Evolutionary conservation across 2,797 vertebrate genomes (phyloP).

Genomic region (Potorous gilbertii): DNA sequence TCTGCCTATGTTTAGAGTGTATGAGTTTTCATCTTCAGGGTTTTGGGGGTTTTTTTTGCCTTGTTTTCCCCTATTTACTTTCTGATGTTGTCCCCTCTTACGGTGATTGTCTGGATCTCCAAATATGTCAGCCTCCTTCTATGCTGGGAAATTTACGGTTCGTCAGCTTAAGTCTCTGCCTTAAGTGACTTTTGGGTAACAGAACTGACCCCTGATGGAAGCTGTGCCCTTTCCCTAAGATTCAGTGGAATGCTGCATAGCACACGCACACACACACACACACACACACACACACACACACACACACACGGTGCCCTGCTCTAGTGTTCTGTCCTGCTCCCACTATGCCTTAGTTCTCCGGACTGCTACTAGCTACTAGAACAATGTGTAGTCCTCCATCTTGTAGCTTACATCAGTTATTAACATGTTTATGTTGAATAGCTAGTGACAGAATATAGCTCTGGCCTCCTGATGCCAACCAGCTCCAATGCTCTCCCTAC

Average conservation of each 20-base stretch:
- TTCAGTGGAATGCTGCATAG: background rate
- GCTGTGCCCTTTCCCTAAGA: background rate
- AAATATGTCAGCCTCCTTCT: background rate
- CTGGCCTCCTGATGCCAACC: background rate
- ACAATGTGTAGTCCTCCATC: background rate
- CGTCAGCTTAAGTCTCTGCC: background rate
- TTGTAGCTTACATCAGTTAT: background rate
- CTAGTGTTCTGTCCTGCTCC: background rate
- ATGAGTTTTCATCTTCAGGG: background rate
- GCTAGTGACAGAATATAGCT: background rate
- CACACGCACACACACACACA: too few relatives aligned
- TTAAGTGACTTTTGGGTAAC: background rate
- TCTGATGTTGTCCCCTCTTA: background rate
- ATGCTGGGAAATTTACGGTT: background rate
- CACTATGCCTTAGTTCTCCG: background rate
- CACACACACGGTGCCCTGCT: background rate
- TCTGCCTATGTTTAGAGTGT: background rate
- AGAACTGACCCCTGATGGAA: background rate
- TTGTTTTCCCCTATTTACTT: background rate
- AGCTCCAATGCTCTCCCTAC: background rate
- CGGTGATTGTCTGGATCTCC: background rate
- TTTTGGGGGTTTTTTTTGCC: too few relatives aligned
- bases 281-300: too few relatives aligned
- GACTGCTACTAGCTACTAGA: background rate
- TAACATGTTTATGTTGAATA: background rate